These are phyloP conservation scores for Pentalonia nigronervosa DNA, from an alignment of 1,140 invertebrate species.

Conservation along the genomic window DNA sequence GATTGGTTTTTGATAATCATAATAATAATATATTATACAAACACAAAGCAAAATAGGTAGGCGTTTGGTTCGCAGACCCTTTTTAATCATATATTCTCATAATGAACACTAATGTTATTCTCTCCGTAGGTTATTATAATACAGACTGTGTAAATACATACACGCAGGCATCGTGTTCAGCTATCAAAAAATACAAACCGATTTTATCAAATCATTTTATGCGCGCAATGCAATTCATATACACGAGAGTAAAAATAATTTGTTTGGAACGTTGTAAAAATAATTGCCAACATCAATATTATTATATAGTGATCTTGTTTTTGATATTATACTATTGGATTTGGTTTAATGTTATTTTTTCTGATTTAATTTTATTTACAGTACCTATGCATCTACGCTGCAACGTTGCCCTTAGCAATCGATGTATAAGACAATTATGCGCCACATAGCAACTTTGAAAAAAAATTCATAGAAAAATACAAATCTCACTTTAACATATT, in stretches of 20 bases:
- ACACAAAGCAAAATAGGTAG: neutral
- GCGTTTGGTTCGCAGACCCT: neutral
- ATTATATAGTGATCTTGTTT: too few relatives aligned
- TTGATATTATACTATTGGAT: too few relatives aligned
- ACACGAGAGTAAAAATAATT: neutral
- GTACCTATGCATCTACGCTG: too few relatives aligned
- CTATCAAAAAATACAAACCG: neutral
- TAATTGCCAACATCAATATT: neutral
- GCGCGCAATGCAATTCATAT: neutral
- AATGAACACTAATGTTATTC: slow-evolving; percentile 8
- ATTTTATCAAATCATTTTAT: neutral
- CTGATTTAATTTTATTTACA: too few relatives aligned
- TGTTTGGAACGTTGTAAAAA: neutral
- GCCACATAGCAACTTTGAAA: too few relatives aligned
- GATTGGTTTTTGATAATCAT: neutral
- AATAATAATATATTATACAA: neutral
- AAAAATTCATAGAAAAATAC: too few relatives aligned
- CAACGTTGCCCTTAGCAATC: too few relatives aligned
- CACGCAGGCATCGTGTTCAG: neutral
- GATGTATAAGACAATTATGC: too few relatives aligned
- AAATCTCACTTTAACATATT: too few relatives aligned
- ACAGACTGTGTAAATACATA: neutral
- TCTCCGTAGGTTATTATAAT: neutral
- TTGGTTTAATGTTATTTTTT: too few relatives aligned
- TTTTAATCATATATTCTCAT: neutral